A percentile compares a stretch with the other conserved stretches of the same genome.
phyloP scores from a whole-genome alignment of 2,113 vertebrate species.

The Okapia johnstoni region DNA sequence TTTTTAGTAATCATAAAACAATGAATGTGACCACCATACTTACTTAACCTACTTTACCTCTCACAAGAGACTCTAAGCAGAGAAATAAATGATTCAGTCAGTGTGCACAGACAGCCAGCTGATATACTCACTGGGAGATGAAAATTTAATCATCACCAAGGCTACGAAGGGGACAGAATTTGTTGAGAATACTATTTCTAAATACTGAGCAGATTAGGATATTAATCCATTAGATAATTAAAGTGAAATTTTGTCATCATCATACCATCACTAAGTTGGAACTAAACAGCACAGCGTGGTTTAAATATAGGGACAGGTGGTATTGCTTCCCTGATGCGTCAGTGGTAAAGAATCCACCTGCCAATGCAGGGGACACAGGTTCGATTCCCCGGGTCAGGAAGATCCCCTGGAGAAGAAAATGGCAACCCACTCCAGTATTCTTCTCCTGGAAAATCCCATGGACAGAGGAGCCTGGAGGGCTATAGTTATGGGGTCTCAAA shows the following conservation, averaged over 20 bases:
- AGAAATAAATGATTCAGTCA: slow-evolving; percentile 18
- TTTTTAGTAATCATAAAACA: slow-evolving; percentile 34
- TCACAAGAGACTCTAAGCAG: not conserved
- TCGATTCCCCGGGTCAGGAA: not conserved
- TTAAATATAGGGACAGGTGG: not conserved
- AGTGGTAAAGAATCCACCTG: not conserved
- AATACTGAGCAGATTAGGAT: not conserved
- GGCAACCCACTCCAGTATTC: not conserved
- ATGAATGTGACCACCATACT: slow-evolving; percentile 22
- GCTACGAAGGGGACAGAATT: not conserved
- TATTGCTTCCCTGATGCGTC: not conserved
- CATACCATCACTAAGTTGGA: not conserved
- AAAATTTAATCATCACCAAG: slow-evolving; percentile 7
- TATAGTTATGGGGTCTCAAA: not conserved
- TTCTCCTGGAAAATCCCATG: not conserved
- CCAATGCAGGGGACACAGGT: not conserved
- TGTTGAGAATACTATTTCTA: not conserved
- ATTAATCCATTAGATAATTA: not conserved
- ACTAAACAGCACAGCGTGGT: not conserved
- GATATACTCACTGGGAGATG: not conserved
- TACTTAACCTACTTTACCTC: not conserved
- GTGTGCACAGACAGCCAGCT: not conserved
- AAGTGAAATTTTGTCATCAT: not conserved
- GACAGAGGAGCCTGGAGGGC: not conserved
- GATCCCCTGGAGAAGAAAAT: not conserved